Base-by-base conservation (phyloP, 2,888 invertebrate species). In the Drosophila villosipedis region DNA sequence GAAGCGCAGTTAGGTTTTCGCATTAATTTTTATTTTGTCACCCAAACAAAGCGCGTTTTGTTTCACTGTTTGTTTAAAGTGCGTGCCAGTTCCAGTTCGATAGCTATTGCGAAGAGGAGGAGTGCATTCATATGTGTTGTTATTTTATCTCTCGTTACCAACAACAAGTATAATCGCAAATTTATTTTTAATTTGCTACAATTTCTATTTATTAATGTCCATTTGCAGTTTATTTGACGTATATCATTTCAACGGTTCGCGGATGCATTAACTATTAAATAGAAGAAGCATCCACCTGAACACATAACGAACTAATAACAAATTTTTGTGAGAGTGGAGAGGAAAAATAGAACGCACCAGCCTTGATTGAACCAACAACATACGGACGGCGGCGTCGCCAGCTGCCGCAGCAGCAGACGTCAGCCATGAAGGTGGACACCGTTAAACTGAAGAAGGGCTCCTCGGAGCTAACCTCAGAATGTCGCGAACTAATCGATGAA, bases 361-460 rank as follows among this genome's bases (percentile, higher is more conserved):
- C 16, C 81, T 78, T 75, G 80, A 79, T 69, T 80, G 80, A 80
- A 60, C 50, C 80, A 69, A 76, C 54, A 33, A 61, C 73, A 25
- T 68, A 73, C 80, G 61, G 50, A 64, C 73, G 79, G 80, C 79
- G 79, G 64, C 79, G 79, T 79, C 80, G 80, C 80, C 79, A 80
- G 78, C 79, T 70, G 71, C 52, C 75, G 59, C 78, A 72, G 72
- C 68, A 64, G 74, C 73, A 64, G 79, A 52, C 78, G 78, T 73
- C 79, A 69, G 77, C 92, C 91, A 97, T 97, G 97, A 97, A 96
- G 95, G 96, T 97, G 91, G 97, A 97, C 92, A 95, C 96, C 90
- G 95, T 95, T 88, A 96, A 96, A 93, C 94, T 97, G 90, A 96
- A 97, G 93, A 97, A 97, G 94, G 96, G 96, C 94, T 96, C 96